Evolutionary conservation across 1,140 invertebrate genomes (phyloP).

Genomic region (Bombus sibiricus): DNA sequence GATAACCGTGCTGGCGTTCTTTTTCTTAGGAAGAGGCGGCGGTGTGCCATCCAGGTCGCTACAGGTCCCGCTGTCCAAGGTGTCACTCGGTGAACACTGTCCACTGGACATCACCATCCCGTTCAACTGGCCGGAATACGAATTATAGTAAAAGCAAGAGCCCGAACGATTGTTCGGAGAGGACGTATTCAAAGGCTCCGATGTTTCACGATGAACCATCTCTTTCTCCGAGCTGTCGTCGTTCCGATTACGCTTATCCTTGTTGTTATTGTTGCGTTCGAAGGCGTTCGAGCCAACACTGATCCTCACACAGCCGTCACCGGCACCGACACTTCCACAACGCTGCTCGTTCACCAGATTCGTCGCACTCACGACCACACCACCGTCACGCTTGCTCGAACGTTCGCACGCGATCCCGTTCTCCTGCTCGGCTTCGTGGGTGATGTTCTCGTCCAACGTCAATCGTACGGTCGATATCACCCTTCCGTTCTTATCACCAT

Average conservation of each 20-base stretch:
- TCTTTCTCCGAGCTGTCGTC: conserved; percentile 47
- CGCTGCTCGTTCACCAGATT: conserved; percentile 66
- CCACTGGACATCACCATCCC: conserved; percentile 87
- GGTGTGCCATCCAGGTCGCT: conserved; percentile 90
- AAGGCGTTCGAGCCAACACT: conserved; percentile 77
- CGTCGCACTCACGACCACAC: conserved; percentile 73
- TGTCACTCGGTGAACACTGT: conserved; percentile 90
- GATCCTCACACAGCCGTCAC: conserved; percentile 81
- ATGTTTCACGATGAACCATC: conserved; percentile 72
- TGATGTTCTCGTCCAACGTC: conserved; percentile 72
- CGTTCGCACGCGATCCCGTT: conserved; percentile 76
- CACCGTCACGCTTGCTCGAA: conserved; percentile 62
- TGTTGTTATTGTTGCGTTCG: conserved; percentile 67
- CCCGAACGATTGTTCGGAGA: conserved; percentile 60
- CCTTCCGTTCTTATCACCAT: conserved; percentile 78
- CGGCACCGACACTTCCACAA: conserved; percentile 64
- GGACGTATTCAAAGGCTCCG: conserved; percentile 61
- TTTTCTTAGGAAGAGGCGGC: conserved; percentile 88
- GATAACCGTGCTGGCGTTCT: conserved; percentile 78
- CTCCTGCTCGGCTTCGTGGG: conserved; percentile 78
- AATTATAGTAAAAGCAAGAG: conserved; percentile 84
- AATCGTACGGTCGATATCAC: conserved; percentile 77
- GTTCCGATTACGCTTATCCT: conserved; percentile 32
- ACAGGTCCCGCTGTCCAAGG: conserved; percentile 91
- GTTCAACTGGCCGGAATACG: conserved; percentile 80